phyloP scores from a whole-genome alignment of 35 echinoderm and acorn worm species.

The Apostichopus californicus region DNA sequence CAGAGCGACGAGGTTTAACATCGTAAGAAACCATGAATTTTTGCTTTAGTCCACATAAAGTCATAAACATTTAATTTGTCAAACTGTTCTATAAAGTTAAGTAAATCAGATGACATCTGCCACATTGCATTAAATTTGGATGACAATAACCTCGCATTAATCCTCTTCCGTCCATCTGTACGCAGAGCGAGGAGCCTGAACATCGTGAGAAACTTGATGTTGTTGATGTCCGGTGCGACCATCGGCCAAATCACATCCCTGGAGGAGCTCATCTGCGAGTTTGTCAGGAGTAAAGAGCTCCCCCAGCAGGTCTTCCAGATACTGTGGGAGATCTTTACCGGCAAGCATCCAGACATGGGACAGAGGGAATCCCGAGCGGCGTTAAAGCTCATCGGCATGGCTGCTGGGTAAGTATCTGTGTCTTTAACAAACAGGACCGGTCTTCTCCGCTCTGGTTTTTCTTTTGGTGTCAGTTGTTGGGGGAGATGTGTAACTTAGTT shows the following conservation, averaged over 20 bases:
- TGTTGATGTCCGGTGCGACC: slow-evolving; percentile 81
- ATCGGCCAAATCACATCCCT: slow-evolving; percentile 90
- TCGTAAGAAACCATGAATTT: too few relatives aligned
- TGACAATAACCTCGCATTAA: too few relatives aligned
- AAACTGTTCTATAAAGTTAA: too few relatives aligned
- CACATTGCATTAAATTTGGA: too few relatives aligned
- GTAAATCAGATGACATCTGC: too few relatives aligned
- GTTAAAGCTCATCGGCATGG: slow-evolving; percentile 83
- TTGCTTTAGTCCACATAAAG: too few relatives aligned
- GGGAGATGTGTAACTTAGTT: too few relatives aligned
- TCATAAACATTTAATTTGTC: too few relatives aligned
- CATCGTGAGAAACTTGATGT: slow-evolving; percentile 87
- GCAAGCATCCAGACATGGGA: slow-evolving; percentile 77
- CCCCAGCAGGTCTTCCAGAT: slow-evolving; percentile 82
- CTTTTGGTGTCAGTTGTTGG: too few relatives aligned
- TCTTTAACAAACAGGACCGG: too few relatives aligned
- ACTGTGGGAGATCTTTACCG: slow-evolving; percentile 95
- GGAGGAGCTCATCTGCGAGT: slow-evolving; percentile 88
- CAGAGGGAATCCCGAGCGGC: slow-evolving; percentile 79
- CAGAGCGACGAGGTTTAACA: too few relatives aligned
- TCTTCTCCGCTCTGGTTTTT: too few relatives aligned
- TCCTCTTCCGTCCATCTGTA: background rate
- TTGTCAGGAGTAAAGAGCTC: slow-evolving; percentile 78
- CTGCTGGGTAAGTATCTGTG: slow-evolving; percentile 68
- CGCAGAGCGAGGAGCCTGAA: slow-evolving; percentile 68